phyloP scores from a whole-genome alignment of 2,113 vertebrate species.

The Herpetotheres cachinnans region DNA sequence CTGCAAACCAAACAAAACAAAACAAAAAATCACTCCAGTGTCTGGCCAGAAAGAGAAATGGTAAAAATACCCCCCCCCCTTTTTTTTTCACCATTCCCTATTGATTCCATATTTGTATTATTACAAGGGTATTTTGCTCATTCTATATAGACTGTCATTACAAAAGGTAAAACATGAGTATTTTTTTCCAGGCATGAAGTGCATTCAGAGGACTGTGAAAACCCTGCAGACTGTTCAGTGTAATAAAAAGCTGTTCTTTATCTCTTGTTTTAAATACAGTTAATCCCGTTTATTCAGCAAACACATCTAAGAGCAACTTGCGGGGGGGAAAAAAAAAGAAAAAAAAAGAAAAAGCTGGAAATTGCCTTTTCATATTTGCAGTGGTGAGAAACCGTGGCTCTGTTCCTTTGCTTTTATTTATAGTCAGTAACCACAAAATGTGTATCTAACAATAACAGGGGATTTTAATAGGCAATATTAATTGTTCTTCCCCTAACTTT shows the following conservation, averaged over 20 bases:
- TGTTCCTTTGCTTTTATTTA: conserved; percentile 61
- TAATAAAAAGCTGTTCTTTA: conserved; percentile 62
- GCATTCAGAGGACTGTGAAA: conserved; percentile 3
- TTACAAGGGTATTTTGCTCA: conserved; percentile 16
- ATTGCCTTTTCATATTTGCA: conserved; percentile 33
- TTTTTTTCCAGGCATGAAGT: conserved; percentile 18
- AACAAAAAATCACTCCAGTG: neutral
- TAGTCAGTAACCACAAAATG: conserved; percentile 39
- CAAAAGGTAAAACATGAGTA: conserved; percentile 6
- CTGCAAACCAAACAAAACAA: neutral
- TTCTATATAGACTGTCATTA: neutral
- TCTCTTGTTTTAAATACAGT: conserved; percentile 69
- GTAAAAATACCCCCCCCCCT: neutral
- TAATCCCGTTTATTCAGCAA: conserved; percentile 72
- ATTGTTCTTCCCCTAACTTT: conserved; percentile 47
- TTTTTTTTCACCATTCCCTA: neutral
- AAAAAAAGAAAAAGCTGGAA: neutral
- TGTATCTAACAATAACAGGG: conserved; percentile 65
- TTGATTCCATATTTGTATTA: neutral
- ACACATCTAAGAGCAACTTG: conserved; percentile 60
- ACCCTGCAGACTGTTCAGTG: conserved; percentile 16
- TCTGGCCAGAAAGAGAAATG: conserved; percentile 6
- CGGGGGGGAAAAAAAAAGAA: neutral
- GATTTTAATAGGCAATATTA: conserved; percentile 66
- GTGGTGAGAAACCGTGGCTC: conserved; percentile 44